phyloP scores from a whole-genome alignment of 2,113 vertebrate genomes.

The Odontesthes bonariensis region DNA sequence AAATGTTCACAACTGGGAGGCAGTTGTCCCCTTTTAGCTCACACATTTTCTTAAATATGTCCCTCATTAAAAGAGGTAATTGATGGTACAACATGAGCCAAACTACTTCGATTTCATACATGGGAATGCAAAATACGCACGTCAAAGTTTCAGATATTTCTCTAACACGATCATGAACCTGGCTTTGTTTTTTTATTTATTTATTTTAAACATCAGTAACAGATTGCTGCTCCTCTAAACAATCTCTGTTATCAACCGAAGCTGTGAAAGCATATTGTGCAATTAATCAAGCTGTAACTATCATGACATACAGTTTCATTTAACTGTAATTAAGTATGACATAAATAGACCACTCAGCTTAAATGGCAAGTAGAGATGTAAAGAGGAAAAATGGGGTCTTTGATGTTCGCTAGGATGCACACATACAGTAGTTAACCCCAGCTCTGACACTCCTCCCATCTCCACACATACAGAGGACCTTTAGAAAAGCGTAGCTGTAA shows the following conservation, averaged over 20 bases:
- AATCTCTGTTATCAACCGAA: not conserved
- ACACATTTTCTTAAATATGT: not conserved
- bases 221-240: too few relatives aligned
- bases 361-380: conserved; percentile 12
- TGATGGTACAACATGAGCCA: too few relatives aligned
- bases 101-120: too few relatives aligned
- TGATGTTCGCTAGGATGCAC: conserved; percentile 1
- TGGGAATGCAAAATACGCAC: too few relatives aligned
- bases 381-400: conserved; percentile 13
- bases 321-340: conserved; percentile 55
- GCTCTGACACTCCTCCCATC: conserved; percentile 19
- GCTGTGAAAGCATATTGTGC: conserved; percentile 26
- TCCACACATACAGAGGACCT: conserved; percentile 17
- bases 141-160: too few relatives aligned
- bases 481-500: conserved; percentile 39
- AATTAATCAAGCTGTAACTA: conserved; percentile 34
- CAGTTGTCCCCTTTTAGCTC: not conserved
- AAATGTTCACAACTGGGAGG: too few relatives aligned
- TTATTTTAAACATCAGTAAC: not conserved
- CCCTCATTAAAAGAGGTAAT: too few relatives aligned
- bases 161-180: not conserved
- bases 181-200: not conserved
- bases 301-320: conserved; percentile 33
- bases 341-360: conserved; percentile 37
- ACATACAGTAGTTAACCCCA: conserved; percentile 24